These are phyloP conservation scores for Heliangelus exortis DNA, from an alignment of 2,797 vertebrate genomes.

Conservation along the genomic window DNA sequence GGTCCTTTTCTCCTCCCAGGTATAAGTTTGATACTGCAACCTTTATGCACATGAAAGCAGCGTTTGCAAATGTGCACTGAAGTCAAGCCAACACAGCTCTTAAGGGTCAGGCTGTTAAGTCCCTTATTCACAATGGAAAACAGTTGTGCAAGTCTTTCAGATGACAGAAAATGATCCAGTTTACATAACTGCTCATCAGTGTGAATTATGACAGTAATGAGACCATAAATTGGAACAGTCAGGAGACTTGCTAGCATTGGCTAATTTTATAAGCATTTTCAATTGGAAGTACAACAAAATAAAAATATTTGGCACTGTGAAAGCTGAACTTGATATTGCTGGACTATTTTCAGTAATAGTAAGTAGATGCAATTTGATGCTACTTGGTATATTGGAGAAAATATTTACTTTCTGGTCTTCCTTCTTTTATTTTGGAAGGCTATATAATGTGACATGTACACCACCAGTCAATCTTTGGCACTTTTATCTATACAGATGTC, in stretches of 20 bases:
- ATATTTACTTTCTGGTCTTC: neutral
- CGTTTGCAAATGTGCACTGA: neutral
- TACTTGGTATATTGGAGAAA: neutral
- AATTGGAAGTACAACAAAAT: neutral
- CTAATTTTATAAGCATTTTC: neutral
- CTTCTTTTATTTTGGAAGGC: neutral
- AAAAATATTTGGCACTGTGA: neutral
- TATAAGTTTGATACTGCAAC: neutral
- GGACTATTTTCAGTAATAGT: neutral
- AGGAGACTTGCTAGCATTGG: neutral
- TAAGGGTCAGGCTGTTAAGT: neutral
- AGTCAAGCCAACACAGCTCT: neutral
- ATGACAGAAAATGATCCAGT: conserved; percentile 5
- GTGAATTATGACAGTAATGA: neutral
- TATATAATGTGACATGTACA: neutral
- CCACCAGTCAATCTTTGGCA: neutral
- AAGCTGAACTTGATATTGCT: neutral
- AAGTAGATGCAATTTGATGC: neutral
- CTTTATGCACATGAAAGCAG: neutral
- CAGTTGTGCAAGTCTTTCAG: neutral
- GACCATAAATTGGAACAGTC: neutral
- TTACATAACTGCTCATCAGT: conserved; percentile 15
- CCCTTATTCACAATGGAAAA: neutral
- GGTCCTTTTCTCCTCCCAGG: neutral
- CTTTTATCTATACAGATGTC: neutral